phyloP scores from a whole-genome alignment of 2,888 invertebrate genomes.

The Chrysopilus asiliformis region DNA sequence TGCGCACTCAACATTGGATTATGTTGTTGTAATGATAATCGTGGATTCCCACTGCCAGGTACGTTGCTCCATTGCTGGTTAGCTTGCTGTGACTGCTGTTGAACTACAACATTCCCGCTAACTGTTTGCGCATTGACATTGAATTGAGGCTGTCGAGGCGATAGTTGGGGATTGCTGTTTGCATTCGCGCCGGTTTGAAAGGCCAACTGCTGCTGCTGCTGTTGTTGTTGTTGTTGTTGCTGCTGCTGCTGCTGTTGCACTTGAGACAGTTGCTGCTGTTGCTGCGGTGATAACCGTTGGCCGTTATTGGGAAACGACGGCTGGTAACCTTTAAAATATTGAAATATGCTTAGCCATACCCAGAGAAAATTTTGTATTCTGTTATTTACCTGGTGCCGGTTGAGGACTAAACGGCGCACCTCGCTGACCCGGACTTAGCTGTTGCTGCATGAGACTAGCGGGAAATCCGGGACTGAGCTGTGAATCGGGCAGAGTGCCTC shows the following conservation, averaged over 20 bases:
- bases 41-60: slow-evolving; percentile 18
- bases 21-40: slow-evolving; percentile 56
- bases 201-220: slow-evolving; percentile 16
- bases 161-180: slow-evolving; percentile 29
- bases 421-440: slow-evolving; percentile 33
- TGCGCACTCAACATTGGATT: slow-evolving; percentile 85
- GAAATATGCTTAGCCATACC: neutral
- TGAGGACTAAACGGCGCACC: slow-evolving; percentile 35
- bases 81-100: slow-evolving; percentile 30
- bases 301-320: slow-evolving; percentile 30
- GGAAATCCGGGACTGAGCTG: slow-evolving; percentile 51
- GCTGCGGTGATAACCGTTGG: slow-evolving; percentile 33
- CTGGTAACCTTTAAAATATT: slow-evolving; percentile 30
- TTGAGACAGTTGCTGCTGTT: slow-evolving; percentile 26
- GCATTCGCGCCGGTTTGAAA: slow-evolving; percentile 20
- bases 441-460: slow-evolving; percentile 35
- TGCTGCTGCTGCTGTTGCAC: slow-evolving; percentile 19
- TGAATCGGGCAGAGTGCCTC: slow-evolving; percentile 46
- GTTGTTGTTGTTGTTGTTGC: slow-evolving; percentile 24
- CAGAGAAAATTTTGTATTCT: neutral
- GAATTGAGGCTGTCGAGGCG: slow-evolving; percentile 31
- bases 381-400: slow-evolving; percentile 34
- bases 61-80: slow-evolving; percentile 19
- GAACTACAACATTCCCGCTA: slow-evolving; percentile 14
- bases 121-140: slow-evolving; percentile 18